Evolutionary conservation across 2,113 vertebrate species (phyloP).

Genomic region (Ammodytes marinus): DNA sequence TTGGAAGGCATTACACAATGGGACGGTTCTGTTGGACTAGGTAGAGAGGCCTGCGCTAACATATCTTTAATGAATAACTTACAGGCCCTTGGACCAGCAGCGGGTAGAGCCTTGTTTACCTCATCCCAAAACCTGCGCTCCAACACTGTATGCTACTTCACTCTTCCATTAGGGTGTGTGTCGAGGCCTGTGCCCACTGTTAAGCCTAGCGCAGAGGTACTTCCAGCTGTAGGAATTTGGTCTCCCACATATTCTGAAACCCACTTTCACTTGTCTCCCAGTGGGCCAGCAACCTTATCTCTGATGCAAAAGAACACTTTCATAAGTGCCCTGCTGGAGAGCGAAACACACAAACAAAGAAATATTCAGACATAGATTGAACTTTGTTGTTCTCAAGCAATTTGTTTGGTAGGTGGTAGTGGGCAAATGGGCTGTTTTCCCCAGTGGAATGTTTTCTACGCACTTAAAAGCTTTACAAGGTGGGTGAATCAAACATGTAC

Average conservation of each 20-base stretch:
- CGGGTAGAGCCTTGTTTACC: constrained; percentile 75
- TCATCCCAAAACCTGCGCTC: constrained; percentile 64
- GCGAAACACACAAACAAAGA: constrained; percentile 81
- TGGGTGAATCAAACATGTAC: constrained; percentile 77
- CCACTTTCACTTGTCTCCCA: constrained; percentile 76
- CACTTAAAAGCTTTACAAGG: constrained; percentile 80
- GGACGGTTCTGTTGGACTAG: constrained; percentile 47
- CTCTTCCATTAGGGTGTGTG: constrained; percentile 84
- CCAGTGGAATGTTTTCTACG: constrained; percentile 75
- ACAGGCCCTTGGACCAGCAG: constrained; percentile 58
- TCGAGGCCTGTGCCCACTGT: constrained; percentile 81
- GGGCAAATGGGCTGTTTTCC: constrained; percentile 74
- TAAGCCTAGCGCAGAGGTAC: constrained; percentile 81
- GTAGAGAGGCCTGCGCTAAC: constrained; percentile 43
- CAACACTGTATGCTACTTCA: constrained; percentile 67
- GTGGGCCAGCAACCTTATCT: constrained; percentile 74
- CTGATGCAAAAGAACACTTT: constrained; percentile 81
- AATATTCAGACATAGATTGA: constrained; percentile 80
- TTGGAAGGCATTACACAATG: constrained; percentile 47
- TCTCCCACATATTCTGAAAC: constrained; percentile 79
- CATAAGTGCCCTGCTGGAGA: constrained; percentile 75
- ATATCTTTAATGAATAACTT: constrained; percentile 80
- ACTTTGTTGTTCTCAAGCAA: constrained; percentile 82
- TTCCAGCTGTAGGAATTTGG: constrained; percentile 73
- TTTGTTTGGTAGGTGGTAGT: constrained; percentile 80